Conservation (phyloP, 2,113 vertebrate species). For the Saguinus midas region DNA sequence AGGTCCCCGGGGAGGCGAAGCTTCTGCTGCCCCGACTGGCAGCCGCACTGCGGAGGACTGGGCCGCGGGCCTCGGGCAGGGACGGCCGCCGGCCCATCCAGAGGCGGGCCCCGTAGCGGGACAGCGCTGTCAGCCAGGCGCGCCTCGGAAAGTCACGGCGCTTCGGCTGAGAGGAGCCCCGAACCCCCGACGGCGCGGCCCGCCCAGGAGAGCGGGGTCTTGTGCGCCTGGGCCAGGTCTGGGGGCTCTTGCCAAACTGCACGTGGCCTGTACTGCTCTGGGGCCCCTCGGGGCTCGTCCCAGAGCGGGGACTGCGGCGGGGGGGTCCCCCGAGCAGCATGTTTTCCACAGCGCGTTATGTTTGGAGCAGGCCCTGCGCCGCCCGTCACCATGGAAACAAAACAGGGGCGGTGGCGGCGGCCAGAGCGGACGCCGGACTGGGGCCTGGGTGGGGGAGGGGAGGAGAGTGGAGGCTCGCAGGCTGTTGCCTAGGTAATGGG, state of each 20-base stretch:
- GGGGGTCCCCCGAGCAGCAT: slow-evolving; percentile 67
- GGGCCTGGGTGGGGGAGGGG: slow-evolving; percentile 55
- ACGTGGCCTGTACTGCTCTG: slow-evolving; percentile 27
- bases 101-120: neutral
- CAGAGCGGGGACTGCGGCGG: slow-evolving; percentile 9
- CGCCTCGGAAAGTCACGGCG: neutral
- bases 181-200: neutral
- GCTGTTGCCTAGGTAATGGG: slow-evolving; percentile 54
- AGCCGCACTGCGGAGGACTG: neutral
- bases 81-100: neutral
- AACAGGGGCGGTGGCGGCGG: slow-evolving; percentile 70
- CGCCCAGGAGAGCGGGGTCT: neutral
- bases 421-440: slow-evolving; percentile 16
- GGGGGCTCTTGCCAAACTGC: slow-evolving; percentile 64
- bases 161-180: neutral
- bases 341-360: slow-evolving; percentile 80
- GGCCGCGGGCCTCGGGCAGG: neutral
- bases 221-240: neutral
- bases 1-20: neutral
- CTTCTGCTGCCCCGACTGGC: rapidly evolving
- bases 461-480: neutral
- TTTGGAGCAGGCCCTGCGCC: slow-evolving; percentile 70
- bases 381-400: slow-evolving; percentile 69
- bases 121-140: neutral
- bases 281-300: slow-evolving; percentile 28